Evolutionary conservation across 2,113 vertebrate genomes (phyloP).

Genomic region (Aplodontia rufa): DNA sequence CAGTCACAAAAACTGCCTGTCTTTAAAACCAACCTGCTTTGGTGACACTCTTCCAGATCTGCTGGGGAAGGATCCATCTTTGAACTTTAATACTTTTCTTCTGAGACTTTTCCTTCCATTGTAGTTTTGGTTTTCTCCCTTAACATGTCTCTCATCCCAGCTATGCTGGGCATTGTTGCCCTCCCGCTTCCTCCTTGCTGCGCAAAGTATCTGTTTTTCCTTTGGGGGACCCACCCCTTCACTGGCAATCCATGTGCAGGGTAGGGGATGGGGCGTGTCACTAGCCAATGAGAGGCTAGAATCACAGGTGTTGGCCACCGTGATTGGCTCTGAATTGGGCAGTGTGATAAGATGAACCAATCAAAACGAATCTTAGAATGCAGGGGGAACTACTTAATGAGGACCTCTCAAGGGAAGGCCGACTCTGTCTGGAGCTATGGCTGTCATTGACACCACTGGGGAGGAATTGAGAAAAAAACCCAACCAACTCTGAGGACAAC

Average conservation of each 20-base stretch:
- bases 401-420: not conserved
- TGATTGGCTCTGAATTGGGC: not conserved
- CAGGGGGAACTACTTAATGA: not conserved
- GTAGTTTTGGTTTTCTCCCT: not conserved
- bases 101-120: not conserved
- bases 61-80: not conserved
- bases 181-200: no score
- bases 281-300: not conserved
- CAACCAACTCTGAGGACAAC: not conserved
- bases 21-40: not conserved
- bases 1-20: not conserved
- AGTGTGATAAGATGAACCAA: not conserved
- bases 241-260: fast-evolving
- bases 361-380: not conserved
- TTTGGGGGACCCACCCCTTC: not conserved
- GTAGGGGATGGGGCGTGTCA: not conserved
- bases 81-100: not conserved
- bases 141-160: fast-evolving
- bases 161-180: no score
- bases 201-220: not conserved
- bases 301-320: not conserved
- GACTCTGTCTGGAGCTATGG: not conserved
- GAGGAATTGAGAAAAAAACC: not conserved
- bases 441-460: not conserved
- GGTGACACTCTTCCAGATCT: not conserved